A percentile compares a stretch with the other conserved stretches of the same genome.
Conservation (phyloP, 2,888 invertebrate species). For the Drosophila kambysellisi region DNA sequence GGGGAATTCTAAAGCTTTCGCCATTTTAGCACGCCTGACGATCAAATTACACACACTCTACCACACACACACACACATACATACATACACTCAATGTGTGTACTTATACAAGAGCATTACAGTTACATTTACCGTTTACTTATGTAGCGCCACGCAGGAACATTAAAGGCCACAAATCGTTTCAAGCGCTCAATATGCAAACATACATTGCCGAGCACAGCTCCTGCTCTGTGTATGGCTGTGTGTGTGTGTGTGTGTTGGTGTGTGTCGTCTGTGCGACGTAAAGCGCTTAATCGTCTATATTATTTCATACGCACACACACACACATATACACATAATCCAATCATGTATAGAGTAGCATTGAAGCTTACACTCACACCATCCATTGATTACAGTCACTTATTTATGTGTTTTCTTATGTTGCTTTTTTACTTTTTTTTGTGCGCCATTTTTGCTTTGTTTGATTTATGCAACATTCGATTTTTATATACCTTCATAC, state of each 20-base stretch:
- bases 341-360: slow-evolving; percentile 49
- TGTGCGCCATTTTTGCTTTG: slow-evolving; percentile 45
- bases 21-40: slow-evolving; percentile 49
- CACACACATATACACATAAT: slow-evolving; percentile 17
- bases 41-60: slow-evolving; percentile 70
- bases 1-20: slow-evolving; percentile 31
- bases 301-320: slow-evolving; percentile 58
- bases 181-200: slow-evolving; percentile 70
- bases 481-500: slow-evolving; percentile 29
- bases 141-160: slow-evolving; percentile 71
- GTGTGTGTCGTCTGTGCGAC: slow-evolving; percentile 19
- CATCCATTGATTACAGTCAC: slow-evolving; percentile 69
- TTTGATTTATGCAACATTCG: slow-evolving; percentile 40
- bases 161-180: slow-evolving; percentile 78
- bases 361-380: slow-evolving; percentile 37
- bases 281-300: slow-evolving; percentile 63
- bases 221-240: slow-evolving; percentile 5
- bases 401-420: slow-evolving; percentile 71
- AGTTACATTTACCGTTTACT: slow-evolving; percentile 66
- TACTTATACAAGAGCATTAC: slow-evolving; percentile 45
- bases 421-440: background rate
- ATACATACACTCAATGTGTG: slow-evolving; percentile 16
- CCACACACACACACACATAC: slow-evolving; percentile 32
- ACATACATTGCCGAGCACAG: slow-evolving; percentile 51
- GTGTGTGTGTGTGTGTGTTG: slow-evolving; percentile 13